These are phyloP conservation scores for Pantherophis guttatus DNA, from an alignment of 2,113 vertebrate species.

Conservation along the genomic window DNA sequence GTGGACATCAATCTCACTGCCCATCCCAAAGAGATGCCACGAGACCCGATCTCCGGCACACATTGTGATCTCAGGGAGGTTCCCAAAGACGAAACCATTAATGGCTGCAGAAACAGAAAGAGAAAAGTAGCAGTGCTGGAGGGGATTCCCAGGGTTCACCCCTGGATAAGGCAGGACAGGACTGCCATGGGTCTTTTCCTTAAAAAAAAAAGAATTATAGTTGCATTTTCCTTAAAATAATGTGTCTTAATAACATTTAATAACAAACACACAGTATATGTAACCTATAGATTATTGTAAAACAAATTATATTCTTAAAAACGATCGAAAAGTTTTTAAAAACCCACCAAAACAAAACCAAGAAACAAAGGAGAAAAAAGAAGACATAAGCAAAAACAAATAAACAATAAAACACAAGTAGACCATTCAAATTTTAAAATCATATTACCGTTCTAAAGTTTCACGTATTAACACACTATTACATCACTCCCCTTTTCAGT, in stretches of 20 bases:
- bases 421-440: not conserved
- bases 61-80: constrained; percentile 71
- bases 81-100: constrained; percentile 77
- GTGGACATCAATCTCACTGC: constrained; percentile 75
- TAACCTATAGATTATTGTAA: not conserved
- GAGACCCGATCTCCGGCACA: constrained; percentile 67
- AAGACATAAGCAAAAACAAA: not conserved
- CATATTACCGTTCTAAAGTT: not conserved
- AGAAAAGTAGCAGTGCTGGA: not conserved
- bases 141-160: too few species aligned
- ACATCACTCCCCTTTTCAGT: not conserved
- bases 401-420: not conserved
- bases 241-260: not conserved
- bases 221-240: not conserved
- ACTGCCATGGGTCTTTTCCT: not conserved
- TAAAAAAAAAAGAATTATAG: not conserved
- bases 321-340: not conserved
- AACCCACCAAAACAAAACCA: not conserved
- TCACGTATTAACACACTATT: not conserved
- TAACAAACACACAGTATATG: not conserved
- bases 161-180: too few species aligned
- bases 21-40: constrained; percentile 78
- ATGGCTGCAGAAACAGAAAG: constrained; percentile 68
- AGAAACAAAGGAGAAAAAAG: not conserved
- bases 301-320: not conserved